phyloP scores from a whole-genome alignment of 2,888 invertebrate species.

The Sialis fuliginosa region DNA sequence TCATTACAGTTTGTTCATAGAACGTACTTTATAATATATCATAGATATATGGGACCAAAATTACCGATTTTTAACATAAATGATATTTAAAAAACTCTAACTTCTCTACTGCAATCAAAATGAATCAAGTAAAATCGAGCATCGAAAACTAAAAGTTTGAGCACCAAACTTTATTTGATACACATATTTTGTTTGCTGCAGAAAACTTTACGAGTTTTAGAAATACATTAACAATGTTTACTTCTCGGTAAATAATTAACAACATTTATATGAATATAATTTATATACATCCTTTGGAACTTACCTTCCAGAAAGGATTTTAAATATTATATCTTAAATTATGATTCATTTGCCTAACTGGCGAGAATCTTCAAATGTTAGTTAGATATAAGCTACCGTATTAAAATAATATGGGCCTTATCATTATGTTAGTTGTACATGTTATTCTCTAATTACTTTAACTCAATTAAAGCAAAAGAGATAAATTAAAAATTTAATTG shows the following conservation, averaged over 20 bases:
- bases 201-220: no score
- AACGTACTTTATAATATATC: constrained; percentile 91
- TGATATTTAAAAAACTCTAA: no score
- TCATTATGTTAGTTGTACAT: no score
- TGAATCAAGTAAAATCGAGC: constrained; percentile 10
- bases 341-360: constrained; percentile 15
- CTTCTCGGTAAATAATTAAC: constrained; percentile 24
- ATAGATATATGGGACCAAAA: constrained; percentile 95
- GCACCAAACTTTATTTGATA: no score
- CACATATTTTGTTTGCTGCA: no score
- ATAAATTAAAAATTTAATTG: no score
- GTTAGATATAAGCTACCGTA: no score
- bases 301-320: constrained; percentile 28
- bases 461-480: no score
- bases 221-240: constrained; percentile 12
- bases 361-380: constrained; percentile 2
- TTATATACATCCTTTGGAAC: constrained; percentile 24
- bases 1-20: constrained; percentile 60
- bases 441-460: no score
- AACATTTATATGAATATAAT: constrained; percentile 12
- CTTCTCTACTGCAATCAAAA: constrained; percentile 8
- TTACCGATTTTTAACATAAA: constrained; percentile 36
- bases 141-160: constrained; percentile 4
- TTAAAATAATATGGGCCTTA: no score
- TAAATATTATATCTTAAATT: constrained; percentile 5